Evolutionary conservation across 2,797 vertebrate species (phyloP).

Genomic region (Emydoidea blandingii): DNA sequence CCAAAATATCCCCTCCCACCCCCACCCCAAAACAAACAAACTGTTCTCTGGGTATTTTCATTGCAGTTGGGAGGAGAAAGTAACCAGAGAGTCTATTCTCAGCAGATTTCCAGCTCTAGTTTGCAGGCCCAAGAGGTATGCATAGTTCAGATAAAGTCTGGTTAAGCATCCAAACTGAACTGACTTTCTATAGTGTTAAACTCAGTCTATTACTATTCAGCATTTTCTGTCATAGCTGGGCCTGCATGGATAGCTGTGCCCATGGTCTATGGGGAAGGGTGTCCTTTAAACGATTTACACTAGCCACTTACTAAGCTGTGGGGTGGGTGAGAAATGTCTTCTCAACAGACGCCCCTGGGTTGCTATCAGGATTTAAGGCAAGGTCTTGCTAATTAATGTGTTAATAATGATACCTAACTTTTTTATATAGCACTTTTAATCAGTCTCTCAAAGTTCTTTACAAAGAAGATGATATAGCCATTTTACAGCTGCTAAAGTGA

Average conservation of each 20-base stretch:
- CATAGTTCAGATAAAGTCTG: background rate
- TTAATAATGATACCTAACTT: background rate
- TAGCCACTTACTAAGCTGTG: background rate
- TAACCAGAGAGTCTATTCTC: background rate
- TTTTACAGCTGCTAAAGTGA: background rate
- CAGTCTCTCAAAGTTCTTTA: background rate
- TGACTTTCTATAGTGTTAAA: background rate
- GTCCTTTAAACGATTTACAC: background rate
- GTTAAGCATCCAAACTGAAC: background rate
- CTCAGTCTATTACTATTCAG: background rate
- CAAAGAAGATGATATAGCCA: background rate
- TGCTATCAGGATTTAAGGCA: background rate
- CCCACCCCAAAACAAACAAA: too few relatives aligned
- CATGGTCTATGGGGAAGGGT: background rate
- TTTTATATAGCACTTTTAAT: background rate
- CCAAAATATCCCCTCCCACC: background rate
- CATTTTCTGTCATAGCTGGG: background rate
- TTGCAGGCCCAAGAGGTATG: background rate
- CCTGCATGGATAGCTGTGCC: background rate
- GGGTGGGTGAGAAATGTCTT: background rate
- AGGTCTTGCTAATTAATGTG: background rate
- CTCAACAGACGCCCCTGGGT: background rate
- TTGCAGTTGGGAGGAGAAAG: background rate
- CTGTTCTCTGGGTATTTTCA: background rate
- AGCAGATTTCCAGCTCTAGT: background rate